phyloP scores from a whole-genome alignment of 2,113 vertebrate species.

The Ceyx margarethae region DNA sequence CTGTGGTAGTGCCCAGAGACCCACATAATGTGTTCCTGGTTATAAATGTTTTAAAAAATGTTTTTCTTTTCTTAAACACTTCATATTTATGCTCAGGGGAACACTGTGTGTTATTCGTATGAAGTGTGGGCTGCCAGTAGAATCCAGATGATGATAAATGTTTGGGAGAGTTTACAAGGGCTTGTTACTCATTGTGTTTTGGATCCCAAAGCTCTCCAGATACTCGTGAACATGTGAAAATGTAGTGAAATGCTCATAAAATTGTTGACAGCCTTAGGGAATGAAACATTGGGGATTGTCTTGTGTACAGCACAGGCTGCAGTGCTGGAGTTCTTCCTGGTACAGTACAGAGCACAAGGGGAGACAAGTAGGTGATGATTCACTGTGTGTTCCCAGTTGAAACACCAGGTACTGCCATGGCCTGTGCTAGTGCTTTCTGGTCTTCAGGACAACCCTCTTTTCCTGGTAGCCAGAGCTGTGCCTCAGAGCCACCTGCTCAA shows the following conservation, averaged over 20 bases:
- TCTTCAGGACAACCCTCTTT: background rate
- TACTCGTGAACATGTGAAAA: background rate
- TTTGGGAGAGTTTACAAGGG: background rate
- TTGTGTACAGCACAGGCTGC: background rate
- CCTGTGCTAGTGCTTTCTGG: background rate
- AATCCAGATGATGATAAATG: background rate
- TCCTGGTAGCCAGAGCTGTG: background rate
- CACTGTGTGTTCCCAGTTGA: background rate
- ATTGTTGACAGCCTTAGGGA: background rate
- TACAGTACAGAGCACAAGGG: background rate
- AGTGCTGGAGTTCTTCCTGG: background rate
- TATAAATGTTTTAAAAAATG: background rate
- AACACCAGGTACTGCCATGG: background rate
- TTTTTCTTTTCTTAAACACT: background rate
- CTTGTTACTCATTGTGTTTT: background rate
- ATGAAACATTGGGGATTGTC: background rate
- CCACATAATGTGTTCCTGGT: background rate
- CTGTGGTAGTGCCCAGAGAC: background rate
- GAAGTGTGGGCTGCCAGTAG: background rate
- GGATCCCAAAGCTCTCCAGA: background rate
- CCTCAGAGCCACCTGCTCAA: background rate
- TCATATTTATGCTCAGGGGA: background rate
- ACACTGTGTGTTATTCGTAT: background rate
- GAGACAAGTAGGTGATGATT: rapidly evolving
- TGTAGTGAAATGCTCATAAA: background rate